Evolutionary conservation across 1,140 invertebrate genomes (phyloP).

Genomic region (Anastrepha obliqua): DNA sequence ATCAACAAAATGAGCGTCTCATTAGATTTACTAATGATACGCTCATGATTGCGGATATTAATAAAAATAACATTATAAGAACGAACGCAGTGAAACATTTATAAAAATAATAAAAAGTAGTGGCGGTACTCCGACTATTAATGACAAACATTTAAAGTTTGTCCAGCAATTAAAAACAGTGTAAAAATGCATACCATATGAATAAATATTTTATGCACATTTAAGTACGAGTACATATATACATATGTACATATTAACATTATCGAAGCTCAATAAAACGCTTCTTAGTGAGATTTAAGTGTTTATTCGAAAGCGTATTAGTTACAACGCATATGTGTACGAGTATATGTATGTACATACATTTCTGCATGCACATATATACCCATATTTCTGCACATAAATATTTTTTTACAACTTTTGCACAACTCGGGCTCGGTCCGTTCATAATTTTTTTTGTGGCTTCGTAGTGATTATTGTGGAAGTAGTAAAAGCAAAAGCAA

Average conservation of each 20-base stretch:
- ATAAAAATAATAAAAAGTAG: no score
- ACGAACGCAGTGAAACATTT: no score
- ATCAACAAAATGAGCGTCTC: neutral
- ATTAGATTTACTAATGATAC: neutral
- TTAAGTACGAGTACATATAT: neutral
- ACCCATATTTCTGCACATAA: neutral
- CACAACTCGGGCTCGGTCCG: neutral
- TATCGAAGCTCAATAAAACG: neutral
- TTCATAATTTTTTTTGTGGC: neutral
- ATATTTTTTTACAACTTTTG: neutral
- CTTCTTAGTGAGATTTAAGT: neutral
- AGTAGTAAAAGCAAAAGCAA: neutral
- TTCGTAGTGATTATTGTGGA: neutral
- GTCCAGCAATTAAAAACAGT: neutral
- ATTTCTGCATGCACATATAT: neutral
- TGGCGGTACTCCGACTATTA: neutral
- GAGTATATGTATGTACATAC: neutral
- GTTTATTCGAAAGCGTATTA: neutral
- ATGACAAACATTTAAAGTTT: neutral
- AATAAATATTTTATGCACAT: no score
- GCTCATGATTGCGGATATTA: no score
- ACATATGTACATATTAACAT: neutral
- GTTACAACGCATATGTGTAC: no score
- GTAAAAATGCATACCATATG: no score
- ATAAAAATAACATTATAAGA: no score